These are phyloP conservation scores for Pectinophora gossypiella DNA, from an alignment of 1,140 invertebrate species.

Conservation along the genomic window DNA sequence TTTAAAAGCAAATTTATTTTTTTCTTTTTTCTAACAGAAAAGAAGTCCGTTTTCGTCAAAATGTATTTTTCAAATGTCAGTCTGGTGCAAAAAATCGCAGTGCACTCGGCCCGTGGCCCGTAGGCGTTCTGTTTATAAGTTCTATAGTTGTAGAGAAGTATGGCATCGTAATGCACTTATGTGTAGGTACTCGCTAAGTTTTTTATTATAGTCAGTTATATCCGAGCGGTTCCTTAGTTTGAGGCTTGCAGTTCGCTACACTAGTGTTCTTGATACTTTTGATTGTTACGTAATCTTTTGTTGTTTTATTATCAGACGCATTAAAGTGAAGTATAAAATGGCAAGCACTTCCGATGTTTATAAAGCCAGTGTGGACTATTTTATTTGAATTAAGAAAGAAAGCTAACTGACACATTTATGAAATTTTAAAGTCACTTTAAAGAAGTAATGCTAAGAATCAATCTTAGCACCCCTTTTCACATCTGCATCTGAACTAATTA, in stretches of 20 bases:
- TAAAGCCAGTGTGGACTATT: no score
- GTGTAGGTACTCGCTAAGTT: constrained; percentile 66
- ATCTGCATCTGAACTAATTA: no score
- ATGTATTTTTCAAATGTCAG: constrained; percentile 72
- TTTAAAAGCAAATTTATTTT: no score
- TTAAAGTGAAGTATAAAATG: no score
- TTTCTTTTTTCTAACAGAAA: background rate
- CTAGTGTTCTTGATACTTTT: constrained; percentile 48
- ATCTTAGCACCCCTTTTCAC: no score
- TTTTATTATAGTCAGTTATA: constrained; percentile 71
- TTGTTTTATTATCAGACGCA: no score
- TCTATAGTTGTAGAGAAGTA: constrained; percentile 60
- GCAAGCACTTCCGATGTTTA: no score
- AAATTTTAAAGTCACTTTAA: no score
- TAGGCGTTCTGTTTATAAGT: constrained; percentile 65
- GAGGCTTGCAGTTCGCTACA: constrained; percentile 33
- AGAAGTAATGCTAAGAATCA: no score
- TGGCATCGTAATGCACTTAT: constrained; percentile 69
- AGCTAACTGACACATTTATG: no score
- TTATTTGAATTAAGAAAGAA: no score
- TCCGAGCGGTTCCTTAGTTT: constrained; percentile 63
- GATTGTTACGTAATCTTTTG: constrained; percentile 23
- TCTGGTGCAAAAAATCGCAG: constrained; percentile 60
- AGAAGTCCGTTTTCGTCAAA: constrained; percentile 66
- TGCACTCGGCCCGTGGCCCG: constrained; percentile 47